phyloP scores from a whole-genome alignment of 2,113 vertebrate species.

The Lepidothrix coronata region DNA sequence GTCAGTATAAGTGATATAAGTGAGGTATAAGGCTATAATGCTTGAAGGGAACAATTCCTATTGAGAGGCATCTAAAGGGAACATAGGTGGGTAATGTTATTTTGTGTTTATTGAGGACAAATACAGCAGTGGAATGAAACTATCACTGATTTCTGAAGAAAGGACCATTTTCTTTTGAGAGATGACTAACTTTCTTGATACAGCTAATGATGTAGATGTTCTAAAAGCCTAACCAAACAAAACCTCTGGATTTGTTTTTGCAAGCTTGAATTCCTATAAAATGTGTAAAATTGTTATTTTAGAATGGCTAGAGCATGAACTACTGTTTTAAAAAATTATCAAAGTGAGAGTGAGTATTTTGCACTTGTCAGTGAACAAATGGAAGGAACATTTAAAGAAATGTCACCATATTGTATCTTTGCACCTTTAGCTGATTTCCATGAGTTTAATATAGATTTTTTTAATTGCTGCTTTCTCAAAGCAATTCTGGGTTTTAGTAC shows the following conservation, averaged over 20 bases:
- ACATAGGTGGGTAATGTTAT: neutral
- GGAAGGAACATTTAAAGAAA: neutral
- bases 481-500: neutral
- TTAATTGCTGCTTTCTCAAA: neutral
- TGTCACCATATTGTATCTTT: neutral
- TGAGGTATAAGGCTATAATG: neutral
- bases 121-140: neutral
- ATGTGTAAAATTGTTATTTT: accelerated
- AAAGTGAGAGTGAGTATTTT: neutral
- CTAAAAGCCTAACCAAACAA: neutral
- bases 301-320: neutral
- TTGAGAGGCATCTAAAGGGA: neutral
- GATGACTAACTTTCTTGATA: neutral
- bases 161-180: neutral
- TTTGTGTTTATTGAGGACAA: neutral
- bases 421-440: neutral
- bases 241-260: neutral
- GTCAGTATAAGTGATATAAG: neutral
- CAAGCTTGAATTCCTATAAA: neutral
- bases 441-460: neutral
- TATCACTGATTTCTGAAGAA: neutral
- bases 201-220: neutral
- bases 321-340: neutral
- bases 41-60: neutral
- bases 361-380: neutral